These are phyloP conservation scores for Eidolon helvum DNA, from an alignment of 2,113 vertebrate species.

Conservation along the genomic window DNA sequence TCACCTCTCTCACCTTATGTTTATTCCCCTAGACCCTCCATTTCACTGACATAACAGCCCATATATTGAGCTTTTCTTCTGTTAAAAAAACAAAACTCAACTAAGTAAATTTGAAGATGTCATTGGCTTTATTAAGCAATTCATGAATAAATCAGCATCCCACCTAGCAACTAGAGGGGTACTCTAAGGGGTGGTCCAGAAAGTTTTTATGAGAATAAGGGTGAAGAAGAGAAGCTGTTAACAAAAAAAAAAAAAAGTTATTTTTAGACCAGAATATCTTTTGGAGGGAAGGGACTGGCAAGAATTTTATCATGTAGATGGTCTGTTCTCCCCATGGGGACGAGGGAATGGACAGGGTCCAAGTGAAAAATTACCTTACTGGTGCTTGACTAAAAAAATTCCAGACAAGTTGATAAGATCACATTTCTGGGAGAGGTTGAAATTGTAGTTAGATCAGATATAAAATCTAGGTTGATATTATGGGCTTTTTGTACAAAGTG, in stretches of 20 bases:
- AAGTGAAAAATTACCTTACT: not conserved
- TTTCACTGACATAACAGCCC: not conserved
- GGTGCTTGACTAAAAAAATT: not conserved
- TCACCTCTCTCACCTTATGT: too few relatives aligned
- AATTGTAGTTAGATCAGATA: not conserved
- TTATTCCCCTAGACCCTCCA: not conserved
- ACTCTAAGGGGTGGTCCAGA: not conserved
- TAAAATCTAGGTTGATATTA: not conserved
- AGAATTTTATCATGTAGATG: not conserved
- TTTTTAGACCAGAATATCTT: not conserved
- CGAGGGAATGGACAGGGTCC: not conserved
- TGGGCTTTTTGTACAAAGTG: not conserved
- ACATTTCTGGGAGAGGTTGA: not conserved
- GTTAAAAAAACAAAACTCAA: not conserved
- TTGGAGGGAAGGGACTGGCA: not conserved
- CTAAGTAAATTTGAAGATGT: too few relatives aligned
- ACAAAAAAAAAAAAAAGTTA: not conserved
- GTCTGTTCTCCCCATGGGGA: not conserved
- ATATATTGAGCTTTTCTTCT: not conserved
- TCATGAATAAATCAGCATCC: not conserved
- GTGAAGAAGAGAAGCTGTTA: not conserved
- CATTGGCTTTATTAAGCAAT: too few relatives aligned
- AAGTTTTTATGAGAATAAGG: not conserved
- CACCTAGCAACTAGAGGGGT: not conserved
- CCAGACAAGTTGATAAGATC: not conserved